These are phyloP conservation scores for Darevskia mixta DNA, from an alignment of 2,797 vertebrate genomes.

Conservation along the genomic window DNA sequence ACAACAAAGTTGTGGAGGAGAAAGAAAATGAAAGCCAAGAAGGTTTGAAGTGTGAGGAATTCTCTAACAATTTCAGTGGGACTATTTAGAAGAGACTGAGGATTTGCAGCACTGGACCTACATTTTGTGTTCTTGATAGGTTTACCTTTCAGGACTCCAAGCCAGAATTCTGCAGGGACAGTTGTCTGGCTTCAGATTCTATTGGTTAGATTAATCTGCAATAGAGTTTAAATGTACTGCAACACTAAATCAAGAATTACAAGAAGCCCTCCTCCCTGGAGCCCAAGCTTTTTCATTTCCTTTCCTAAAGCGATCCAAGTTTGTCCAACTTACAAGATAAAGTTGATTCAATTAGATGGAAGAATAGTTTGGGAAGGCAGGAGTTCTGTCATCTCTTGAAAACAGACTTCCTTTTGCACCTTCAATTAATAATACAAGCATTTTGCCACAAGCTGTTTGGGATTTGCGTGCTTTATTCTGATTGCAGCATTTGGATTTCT, in stretches of 20 bases:
- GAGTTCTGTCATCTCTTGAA: neutral
- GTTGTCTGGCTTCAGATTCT: conserved; percentile 1
- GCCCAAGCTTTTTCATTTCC: neutral
- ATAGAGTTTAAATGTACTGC: neutral
- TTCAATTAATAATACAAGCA: neutral
- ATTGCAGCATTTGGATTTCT: neutral
- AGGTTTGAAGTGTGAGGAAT: neutral
- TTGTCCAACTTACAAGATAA: neutral
- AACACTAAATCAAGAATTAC: conserved; percentile 18
- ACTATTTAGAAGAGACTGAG: neutral
- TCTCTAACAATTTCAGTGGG: neutral
- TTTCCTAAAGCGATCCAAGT: conserved; percentile 14
- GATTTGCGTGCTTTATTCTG: neutral
- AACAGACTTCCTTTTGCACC: neutral
- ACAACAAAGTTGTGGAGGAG: neutral
- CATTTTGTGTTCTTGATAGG: neutral
- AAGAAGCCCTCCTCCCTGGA: neutral
- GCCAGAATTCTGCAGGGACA: neutral
- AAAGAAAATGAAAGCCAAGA: neutral
- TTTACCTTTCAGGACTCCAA: conserved; percentile 10
- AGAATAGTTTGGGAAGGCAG: neutral
- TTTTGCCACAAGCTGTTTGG: neutral
- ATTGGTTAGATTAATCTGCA: conserved; percentile 12
- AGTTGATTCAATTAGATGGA: conserved; percentile 6
- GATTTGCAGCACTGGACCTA: neutral